Conservation (phyloP, 2,888 invertebrate genomes). For the Craniophora ligustri region DNA sequence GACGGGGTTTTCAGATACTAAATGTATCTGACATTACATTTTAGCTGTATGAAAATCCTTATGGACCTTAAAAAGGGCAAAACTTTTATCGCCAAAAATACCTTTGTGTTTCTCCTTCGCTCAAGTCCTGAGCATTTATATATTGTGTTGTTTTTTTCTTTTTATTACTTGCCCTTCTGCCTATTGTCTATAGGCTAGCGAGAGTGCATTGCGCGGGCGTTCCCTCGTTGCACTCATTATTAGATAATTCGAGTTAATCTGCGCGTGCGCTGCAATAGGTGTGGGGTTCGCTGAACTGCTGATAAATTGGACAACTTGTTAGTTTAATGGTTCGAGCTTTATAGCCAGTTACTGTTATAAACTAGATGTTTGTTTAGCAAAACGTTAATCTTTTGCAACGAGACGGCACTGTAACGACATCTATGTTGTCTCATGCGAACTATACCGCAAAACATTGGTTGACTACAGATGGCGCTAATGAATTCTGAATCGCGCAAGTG, state of each 20-base stretch:
- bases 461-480: no score
- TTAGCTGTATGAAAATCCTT: no score
- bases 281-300: conserved; percentile 77
- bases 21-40: no score
- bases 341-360: conserved; percentile 27
- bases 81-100: no score
- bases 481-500: no score
- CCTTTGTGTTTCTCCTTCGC: no score
- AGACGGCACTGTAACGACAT: conserved; percentile 2
- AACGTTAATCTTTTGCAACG: background rate
- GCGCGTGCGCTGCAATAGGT: conserved; percentile 71
- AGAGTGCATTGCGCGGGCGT: conserved; percentile 61
- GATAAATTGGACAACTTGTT: conserved; percentile 66
- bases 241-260: conserved; percentile 79
- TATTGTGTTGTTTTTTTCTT: no score
- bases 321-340: conserved; percentile 57
- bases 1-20: no score
- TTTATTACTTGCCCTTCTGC: conserved; percentile 16
- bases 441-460: background rate
- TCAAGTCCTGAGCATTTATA: no score
- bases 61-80: no score
- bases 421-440: background rate
- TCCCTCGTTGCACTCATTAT: conserved; percentile 66
- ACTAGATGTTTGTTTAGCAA: conserved; percentile 5
- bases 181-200: background rate